Base-by-base conservation (phyloP, 2,888 invertebrate species). In the Limulus polyphemus region DNA sequence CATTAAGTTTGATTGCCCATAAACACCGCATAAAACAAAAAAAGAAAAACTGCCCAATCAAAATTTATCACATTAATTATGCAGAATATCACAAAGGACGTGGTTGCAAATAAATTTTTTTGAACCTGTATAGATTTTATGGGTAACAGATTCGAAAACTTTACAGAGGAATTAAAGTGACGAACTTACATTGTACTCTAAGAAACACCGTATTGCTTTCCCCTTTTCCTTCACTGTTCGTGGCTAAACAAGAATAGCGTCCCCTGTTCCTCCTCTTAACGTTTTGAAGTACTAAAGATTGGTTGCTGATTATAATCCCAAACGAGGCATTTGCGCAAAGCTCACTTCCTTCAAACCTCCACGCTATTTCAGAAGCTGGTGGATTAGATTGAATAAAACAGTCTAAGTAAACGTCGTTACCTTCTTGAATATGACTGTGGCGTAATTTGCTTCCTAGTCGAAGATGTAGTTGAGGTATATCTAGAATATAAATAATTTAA, bases 391-490 rank as follows among this genome's bases (percentile, higher is more conserved):
- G 84, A 73, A 90, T 88, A 80, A 88, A 88, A 79, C 91, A 91
- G 80, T 91, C 91, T 78, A 91, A 90, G 80, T 90, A 90, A 65
- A 90, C 89, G 79, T 90, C 90, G 74, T 90, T 90, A 59, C 90
- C 90, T 78, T 91, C 90, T 77, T 90, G 90, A 80, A 91, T 90
- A 80, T 89, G 89, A 70, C 87, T 85, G 62, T 88, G 84, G 72
- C 86, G 86, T 71, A 91, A 80, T 63, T 90, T 90, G 73, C 88
- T 87, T 73, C 90, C 91, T 69, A 91, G 81, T 65, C 85, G 82
- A 71, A 91, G 77, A 61, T 85, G 83, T 67, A 91, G 89, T 74
- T 89, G 84, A 59, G 91, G 91, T 16, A 90, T 86, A 80, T 90
- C 91, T 91, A 82, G 46, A 77, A 62, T 32, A 32, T 32, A 32